Conservation (phyloP, 2,888 invertebrate species). For the Ecdyonurus torrentis region DNA sequence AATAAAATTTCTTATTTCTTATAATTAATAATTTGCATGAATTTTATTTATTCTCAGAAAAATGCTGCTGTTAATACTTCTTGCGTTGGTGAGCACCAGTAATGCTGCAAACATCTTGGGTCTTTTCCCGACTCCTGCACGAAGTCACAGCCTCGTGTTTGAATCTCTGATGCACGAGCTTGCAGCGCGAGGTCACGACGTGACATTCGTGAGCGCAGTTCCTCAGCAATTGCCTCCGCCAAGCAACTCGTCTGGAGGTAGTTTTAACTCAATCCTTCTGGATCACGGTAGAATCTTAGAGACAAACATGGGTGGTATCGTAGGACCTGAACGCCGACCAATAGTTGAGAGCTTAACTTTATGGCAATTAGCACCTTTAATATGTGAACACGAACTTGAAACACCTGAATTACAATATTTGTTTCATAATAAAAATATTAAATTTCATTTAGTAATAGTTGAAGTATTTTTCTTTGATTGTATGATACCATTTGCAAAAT, state of each 20-base stretch:
- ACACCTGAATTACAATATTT: not conserved
- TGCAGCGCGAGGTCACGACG: constrained; percentile 14
- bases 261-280: not conserved
- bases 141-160: constrained; percentile 6
- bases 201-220: constrained; percentile 10
- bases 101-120: constrained; percentile 6
- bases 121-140: constrained; percentile 3
- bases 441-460: constrained; percentile 7
- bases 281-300: not conserved
- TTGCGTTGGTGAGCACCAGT: not conserved
- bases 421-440: not conserved
- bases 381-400: not conserved
- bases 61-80: not conserved
- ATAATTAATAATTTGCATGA: no score
- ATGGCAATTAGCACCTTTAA: not conserved
- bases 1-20: no score
- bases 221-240: constrained; percentile 1
- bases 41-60: no score
- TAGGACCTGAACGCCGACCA: not conserved
- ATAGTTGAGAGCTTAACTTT: not conserved
- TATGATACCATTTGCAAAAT: not conserved
- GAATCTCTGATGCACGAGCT: constrained; percentile 13
- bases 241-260: not conserved
- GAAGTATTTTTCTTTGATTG: constrained; percentile 8
- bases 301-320: not conserved